These are phyloP conservation scores for Steinernema khuongi DNA, from an alignment of 1,140 invertebrate species.

Conservation along the genomic window DNA sequence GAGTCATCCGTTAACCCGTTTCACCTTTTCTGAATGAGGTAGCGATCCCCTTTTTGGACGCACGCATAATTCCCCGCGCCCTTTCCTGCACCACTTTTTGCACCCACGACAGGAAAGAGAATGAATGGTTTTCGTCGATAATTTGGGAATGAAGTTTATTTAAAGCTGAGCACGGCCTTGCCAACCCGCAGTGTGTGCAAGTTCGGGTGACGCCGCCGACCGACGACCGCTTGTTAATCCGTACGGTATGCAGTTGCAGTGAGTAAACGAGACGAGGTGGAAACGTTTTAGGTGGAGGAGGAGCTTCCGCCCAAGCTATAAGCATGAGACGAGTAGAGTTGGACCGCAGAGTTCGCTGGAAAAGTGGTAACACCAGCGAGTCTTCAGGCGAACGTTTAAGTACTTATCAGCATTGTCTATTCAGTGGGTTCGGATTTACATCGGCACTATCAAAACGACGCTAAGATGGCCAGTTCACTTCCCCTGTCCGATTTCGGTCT, in stretches of 20 bases:
- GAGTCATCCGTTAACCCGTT: neutral
- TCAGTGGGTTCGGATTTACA: neutral
- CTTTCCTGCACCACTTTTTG: neutral
- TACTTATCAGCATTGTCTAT: neutral
- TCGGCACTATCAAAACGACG: neutral
- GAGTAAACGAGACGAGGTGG: neutral
- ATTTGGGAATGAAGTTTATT: no score
- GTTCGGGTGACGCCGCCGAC: neutral
- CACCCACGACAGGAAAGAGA: no score
- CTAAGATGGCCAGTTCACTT: conserved; percentile 10
- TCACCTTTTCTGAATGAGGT: neutral
- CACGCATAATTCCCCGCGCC: neutral
- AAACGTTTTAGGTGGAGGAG: neutral
- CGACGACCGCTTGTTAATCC: neutral
- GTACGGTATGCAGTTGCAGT: conserved; percentile 14
- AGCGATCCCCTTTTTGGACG: neutral
- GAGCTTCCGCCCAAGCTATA: neutral
- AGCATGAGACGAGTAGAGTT: neutral
- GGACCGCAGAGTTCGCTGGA: conserved; percentile 3
- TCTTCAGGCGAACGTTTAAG: no score
- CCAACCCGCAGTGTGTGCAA: no score
- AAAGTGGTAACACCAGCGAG: neutral
- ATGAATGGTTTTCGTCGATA: no score
- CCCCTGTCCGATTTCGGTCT: conserved; percentile 37
- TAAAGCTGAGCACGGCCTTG: no score